Percentiles rank a stretch among this genome's conserved stretches.
Evolutionary conservation across 2,113 vertebrate species (phyloP).

Genomic region (Sceloporus tristichus): DNA sequence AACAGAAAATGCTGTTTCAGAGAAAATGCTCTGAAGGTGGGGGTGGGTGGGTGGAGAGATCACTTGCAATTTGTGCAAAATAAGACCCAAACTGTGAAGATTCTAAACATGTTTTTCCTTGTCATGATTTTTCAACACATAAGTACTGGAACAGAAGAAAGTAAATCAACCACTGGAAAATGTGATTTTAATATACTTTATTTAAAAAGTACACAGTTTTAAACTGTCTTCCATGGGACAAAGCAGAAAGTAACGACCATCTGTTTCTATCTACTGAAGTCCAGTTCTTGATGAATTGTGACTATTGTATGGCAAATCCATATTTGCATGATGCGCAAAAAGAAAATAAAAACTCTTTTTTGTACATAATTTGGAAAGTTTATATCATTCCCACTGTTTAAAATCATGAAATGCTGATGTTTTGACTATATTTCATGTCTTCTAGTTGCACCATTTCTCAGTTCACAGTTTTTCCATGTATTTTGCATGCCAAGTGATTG

Average conservation of each 20-base stretch:
- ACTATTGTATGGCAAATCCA: constrained; percentile 83
- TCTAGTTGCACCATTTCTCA: constrained; percentile 82
- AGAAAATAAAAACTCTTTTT: constrained; percentile 82
- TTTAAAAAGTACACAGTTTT: constrained; percentile 98
- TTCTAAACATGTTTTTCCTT: no score
- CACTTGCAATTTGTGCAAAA: no score
- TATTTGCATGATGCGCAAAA: constrained; percentile 91
- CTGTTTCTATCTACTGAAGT: constrained; percentile 82
- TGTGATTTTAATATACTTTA: constrained; percentile 93
- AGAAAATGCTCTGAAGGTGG: no score
- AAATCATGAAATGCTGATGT: constrained; percentile 88
- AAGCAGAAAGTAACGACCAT: constrained; percentile 90
- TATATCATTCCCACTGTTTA: constrained; percentile 84
- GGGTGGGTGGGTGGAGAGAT: no score
- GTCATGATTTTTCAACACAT: no score
- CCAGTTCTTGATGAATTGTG: constrained; percentile 79
- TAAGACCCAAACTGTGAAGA: no score
- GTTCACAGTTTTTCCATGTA: constrained; percentile 84
- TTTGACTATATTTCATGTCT: constrained; percentile 83
- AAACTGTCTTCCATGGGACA: constrained; percentile 89
- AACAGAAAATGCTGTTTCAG: no score
- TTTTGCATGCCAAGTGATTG: constrained; percentile 83
- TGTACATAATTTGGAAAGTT: constrained; percentile 81
- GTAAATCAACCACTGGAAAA: constrained; percentile 54
- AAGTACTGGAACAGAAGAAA: background rate